Percentiles rank a stretch among this genome's conserved stretches.
Evolutionary conservation across 2,113 vertebrate genomes (phyloP).

Genomic region (Burhinus oedicnemus): DNA sequence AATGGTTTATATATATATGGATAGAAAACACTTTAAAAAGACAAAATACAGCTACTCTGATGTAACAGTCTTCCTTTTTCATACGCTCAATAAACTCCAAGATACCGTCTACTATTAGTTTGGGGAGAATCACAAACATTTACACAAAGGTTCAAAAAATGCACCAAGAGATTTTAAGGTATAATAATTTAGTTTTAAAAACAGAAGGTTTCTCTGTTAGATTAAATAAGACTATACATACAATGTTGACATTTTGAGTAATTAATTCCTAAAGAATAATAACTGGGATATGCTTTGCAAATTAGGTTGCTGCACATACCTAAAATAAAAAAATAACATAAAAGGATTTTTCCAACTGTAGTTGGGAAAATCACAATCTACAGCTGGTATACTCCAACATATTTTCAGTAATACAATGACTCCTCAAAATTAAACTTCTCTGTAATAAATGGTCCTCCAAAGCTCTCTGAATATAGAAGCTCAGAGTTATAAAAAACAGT

Average conservation of each 20-base stretch:
- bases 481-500: not conserved
- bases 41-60: not conserved
- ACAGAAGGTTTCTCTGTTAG: not conserved
- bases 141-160: not conserved
- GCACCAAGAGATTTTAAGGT: not conserved
- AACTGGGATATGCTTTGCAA: not conserved
- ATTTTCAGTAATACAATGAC: not conserved
- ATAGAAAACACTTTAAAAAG: not conserved
- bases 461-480: not conserved
- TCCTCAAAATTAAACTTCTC: not conserved
- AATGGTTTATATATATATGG: not conserved
- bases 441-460: not conserved
- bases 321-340: not conserved
- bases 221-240: not conserved
- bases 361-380: not conserved
- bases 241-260: not conserved
- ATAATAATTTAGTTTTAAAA: not conserved
- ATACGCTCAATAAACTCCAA: not conserved
- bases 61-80: not conserved
- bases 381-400: not conserved
- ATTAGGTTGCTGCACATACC: not conserved
- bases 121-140: not conserved
- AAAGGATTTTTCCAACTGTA: not conserved
- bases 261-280: not conserved
- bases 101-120: not conserved